Conservation (phyloP, 2,888 invertebrate genomes). For the Drosophila mettleri region DNA sequence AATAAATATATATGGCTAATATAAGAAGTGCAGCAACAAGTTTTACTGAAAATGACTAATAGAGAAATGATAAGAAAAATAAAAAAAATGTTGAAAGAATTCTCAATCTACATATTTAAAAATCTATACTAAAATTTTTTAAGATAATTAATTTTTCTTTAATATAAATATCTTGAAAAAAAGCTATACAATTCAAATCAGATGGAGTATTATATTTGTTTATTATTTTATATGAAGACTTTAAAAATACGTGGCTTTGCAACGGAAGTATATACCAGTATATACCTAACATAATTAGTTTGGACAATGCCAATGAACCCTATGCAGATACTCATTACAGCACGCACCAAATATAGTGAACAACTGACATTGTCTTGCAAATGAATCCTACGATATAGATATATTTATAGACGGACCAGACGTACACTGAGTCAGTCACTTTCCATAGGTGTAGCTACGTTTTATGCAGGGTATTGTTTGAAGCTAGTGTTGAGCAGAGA, state of each 20-base stretch:
- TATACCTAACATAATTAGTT: slow-evolving; percentile 4
- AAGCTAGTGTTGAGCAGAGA: slow-evolving; percentile 26
- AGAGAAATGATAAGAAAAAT: no score
- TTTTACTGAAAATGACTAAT: no score
- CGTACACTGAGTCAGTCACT: neutral
- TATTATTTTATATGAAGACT: no score
- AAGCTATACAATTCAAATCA: neutral
- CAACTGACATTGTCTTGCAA: slow-evolving; percentile 17
- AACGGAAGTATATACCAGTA: slow-evolving; percentile 8
- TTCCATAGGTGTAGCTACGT: neutral
- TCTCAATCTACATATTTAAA: no score
- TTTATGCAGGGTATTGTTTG: slow-evolving; percentile 27
- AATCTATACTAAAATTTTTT: no score
- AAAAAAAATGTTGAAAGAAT: no score
- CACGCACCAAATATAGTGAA: slow-evolving; percentile 11
- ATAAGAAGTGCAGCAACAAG: no score
- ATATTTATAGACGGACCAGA: neutral
- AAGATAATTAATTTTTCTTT: no score
- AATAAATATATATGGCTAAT: no score
- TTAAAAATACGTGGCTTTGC: no score
- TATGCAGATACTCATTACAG: neutral
- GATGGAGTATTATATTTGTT: neutral
- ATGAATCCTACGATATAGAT: neutral
- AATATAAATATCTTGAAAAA: no score
- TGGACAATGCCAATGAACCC: slow-evolving; percentile 29